Evolutionary conservation across 1,140 invertebrate species (phyloP).

Genomic region (Luehdorfia chinensis): DNA sequence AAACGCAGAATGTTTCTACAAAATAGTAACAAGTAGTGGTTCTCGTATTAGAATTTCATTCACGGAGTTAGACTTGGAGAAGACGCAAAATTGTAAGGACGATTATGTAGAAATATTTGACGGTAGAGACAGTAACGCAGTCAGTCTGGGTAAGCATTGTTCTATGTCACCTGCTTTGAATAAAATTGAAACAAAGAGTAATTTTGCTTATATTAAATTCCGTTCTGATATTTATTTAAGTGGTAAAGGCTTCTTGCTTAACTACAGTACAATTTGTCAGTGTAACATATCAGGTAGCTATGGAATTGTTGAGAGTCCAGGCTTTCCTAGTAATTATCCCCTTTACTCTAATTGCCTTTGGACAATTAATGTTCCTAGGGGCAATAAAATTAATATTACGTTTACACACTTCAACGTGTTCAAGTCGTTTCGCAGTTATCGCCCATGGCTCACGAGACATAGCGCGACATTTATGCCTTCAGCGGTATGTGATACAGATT

Average conservation of each 20-base stretch:
- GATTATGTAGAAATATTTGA: slow-evolving; percentile 86
- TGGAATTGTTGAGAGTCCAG: slow-evolving; percentile 88
- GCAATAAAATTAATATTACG: slow-evolving; percentile 85
- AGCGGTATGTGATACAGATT: slow-evolving; percentile 33
- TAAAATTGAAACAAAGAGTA: slow-evolving; percentile 77
- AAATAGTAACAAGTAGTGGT: slow-evolving; percentile 85
- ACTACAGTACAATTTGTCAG: slow-evolving; percentile 82
- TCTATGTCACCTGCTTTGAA: slow-evolving; percentile 41
- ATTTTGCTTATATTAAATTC: slow-evolving; percentile 82
- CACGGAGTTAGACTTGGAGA: slow-evolving; percentile 85
- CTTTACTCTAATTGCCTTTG: slow-evolving; percentile 83
- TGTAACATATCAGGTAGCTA: slow-evolving; percentile 78
- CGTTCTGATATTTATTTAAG: slow-evolving; percentile 78
- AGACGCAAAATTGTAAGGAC: slow-evolving; percentile 74
- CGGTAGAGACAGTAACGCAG: slow-evolving; percentile 65
- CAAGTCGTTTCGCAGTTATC: slow-evolving; percentile 3
- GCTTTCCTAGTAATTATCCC: slow-evolving; percentile 84
- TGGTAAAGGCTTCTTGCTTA: slow-evolving; percentile 84
- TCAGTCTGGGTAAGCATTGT: slow-evolving; percentile 79
- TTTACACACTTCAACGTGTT: slow-evolving; percentile 85
- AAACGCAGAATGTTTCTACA: slow-evolving; percentile 87
- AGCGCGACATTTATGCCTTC: neutral
- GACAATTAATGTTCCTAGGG: slow-evolving; percentile 83
- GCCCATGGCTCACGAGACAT: neutral
- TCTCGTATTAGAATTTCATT: slow-evolving; percentile 82